Evolutionary conservation across 2,888 invertebrate species (phyloP).

Genomic region (Toxonevra muliebris): DNA sequence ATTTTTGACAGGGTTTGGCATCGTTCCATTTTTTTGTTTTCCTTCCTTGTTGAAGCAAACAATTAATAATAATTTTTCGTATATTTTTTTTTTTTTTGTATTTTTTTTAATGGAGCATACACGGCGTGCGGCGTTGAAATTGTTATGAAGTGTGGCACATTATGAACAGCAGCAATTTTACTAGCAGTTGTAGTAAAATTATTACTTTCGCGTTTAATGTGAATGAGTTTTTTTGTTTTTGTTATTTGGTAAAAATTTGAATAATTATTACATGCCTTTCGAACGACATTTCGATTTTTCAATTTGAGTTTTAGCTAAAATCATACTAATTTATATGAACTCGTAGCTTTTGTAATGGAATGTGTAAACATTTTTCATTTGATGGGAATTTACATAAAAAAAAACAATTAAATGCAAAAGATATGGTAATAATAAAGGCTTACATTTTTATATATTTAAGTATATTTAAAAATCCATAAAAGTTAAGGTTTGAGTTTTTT

Average conservation of each 20-base stretch:
- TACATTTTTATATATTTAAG: too few species aligned
- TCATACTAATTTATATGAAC: background rate
- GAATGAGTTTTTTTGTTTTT: background rate
- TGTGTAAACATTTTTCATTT: background rate
- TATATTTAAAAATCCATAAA: too few species aligned
- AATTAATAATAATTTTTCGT: constrained; percentile 16
- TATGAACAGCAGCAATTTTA: background rate
- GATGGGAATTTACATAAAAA: too few species aligned
- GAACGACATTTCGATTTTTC: background rate
- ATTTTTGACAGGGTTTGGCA: background rate
- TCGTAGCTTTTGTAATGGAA: background rate
- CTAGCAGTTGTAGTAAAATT: background rate
- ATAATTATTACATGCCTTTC: background rate
- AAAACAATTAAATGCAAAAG: too few species aligned
- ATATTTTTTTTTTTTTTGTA: background rate
- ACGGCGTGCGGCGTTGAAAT: constrained; percentile 12
- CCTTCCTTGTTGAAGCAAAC: constrained; percentile 1
- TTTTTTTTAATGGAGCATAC: background rate
- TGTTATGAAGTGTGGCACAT: constrained; percentile 22
- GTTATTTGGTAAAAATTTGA: background rate
- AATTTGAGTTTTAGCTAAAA: background rate
- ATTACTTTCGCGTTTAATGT: background rate
- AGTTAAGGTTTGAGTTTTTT: too few species aligned
- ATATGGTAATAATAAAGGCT: too few species aligned
- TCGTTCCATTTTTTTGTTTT: constrained; percentile 2